phyloP scores from a whole-genome alignment of 2,888 invertebrate species.

The Cheilosia soror region DNA sequence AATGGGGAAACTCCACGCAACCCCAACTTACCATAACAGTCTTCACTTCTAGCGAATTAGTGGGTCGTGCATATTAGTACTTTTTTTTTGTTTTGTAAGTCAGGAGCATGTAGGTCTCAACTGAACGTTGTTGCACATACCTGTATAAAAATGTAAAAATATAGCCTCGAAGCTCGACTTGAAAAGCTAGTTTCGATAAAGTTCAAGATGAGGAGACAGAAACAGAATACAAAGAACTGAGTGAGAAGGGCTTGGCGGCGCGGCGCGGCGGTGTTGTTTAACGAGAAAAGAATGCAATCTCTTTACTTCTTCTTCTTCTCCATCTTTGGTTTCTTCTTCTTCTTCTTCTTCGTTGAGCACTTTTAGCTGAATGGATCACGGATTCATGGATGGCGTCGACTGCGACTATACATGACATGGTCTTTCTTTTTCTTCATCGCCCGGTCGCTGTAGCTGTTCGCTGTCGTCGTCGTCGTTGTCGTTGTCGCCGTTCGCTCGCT shows the following conservation, averaged over 20 bases:
- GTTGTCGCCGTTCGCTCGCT: not conserved
- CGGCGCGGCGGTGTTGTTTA: not conserved
- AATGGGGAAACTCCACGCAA: conserved; percentile 22
- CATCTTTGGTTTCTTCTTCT: conserved; percentile 24
- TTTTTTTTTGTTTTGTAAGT: not conserved
- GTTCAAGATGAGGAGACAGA: conserved; percentile 29
- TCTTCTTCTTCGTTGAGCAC: not conserved
- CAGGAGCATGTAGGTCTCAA: conserved; percentile 2
- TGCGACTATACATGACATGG: conserved; percentile 29
- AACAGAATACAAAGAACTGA: conserved; percentile 8
- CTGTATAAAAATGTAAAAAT: not conserved
- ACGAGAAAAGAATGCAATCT: conserved; percentile 35
- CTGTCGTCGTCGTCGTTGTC: not conserved
- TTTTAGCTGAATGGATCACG: not conserved
- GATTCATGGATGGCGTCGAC: not conserved
- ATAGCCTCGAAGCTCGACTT: conserved; percentile 21
- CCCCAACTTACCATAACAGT: conserved; percentile 15
- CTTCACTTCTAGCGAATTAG: conserved; percentile 23
- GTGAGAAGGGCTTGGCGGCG: conserved; percentile 12
- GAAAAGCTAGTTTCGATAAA: conserved; percentile 38
- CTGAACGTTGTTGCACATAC: not conserved
- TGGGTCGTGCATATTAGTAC: conserved; percentile 9
- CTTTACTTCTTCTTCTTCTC: conserved; percentile 9
- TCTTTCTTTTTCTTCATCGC: conserved; percentile 21
- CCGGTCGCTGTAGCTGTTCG: too few species aligned